Evolutionary conservation across 2,113 vertebrate species (phyloP), one percentile per base, ranked within the genome.

Genomic region (Manacus vitellinus): DNA sequence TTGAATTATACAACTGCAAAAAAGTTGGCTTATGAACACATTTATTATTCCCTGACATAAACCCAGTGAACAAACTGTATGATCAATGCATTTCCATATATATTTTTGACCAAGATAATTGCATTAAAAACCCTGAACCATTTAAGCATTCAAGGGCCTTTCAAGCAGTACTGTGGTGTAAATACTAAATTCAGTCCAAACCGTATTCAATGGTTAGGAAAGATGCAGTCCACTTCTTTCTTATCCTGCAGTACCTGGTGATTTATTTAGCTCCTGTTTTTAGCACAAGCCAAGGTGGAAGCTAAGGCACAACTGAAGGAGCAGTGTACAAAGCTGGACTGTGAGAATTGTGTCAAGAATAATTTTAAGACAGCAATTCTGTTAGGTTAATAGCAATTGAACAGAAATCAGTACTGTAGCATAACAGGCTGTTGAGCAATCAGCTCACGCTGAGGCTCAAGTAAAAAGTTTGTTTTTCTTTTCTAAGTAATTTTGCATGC

Each of bases 401-500:
- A 20, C 41, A 6, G 25, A 37, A 63, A 54, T 44, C 44, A 37
- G 47, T 30, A 6, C 31, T 81, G 72, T 10, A 51, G 67, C 72
- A 62, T 61, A 73, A 2, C 51, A 47, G 82, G 12, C 37, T 62
- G 14, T 3, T 61, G 47, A 89, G 79, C 63, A 30, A 28, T 83
- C 58, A 44, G 41, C 72, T 83, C 33, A 56, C 27, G 12, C 39
- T 84, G 61, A 39, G 33, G 22, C 65, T 93, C 47, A 83, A 70
- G 43, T n/a, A 56, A 71, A 58, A 71, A 85, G 28, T 66, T 7
- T 31, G 39, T 58, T 92, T 81, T 94, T 39, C 55, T 80, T 79
- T 94, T 61, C 86, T 71, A 66, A 88, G 46, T 90, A 83, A 86
- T 89, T 95, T 41, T 85, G 21, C 73, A 81, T n/a, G 58, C 73